These are phyloP conservation scores for Pogonus chalceus DNA, from an alignment of 1,140 invertebrate genomes.

Conservation along the genomic window DNA sequence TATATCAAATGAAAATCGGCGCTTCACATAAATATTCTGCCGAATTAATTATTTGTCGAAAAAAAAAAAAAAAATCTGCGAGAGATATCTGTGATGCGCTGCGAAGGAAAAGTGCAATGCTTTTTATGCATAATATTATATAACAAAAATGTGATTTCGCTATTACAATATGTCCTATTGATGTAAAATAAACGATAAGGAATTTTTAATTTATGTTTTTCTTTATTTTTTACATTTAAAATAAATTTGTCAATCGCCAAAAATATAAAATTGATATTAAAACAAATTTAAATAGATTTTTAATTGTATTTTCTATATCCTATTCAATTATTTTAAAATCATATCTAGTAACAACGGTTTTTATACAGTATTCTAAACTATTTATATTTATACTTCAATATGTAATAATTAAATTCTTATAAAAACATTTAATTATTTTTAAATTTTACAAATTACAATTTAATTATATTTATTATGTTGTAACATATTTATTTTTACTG, in stretches of 20 bases:
- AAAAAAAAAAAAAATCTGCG: background rate
- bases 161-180: constrained; percentile 25
- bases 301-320: no score
- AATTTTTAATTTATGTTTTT: constrained; percentile 21
- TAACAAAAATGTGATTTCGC: constrained; percentile 31
- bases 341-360: no score
- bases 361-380: no score
- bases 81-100: constrained; percentile 31
- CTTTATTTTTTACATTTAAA: constrained; percentile 31
- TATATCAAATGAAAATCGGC: constrained; percentile 8
- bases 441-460: no score
- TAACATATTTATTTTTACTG: no score
- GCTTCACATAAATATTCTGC: background rate
- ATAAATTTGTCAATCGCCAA: background rate
- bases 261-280: background rate
- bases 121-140: constrained; percentile 27
- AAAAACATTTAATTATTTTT: no score
- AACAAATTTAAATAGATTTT: background rate
- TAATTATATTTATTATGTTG: no score
- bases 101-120: constrained; percentile 32
- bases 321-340: no score
- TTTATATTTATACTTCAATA: no score
- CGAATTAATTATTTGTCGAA: background rate
- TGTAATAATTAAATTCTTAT: no score
- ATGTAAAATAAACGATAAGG: constrained; percentile 18